These are phyloP conservation scores for Cataglyphis livida DNA, from an alignment of 2,888 invertebrate genomes.

Conservation along the genomic window DNA sequence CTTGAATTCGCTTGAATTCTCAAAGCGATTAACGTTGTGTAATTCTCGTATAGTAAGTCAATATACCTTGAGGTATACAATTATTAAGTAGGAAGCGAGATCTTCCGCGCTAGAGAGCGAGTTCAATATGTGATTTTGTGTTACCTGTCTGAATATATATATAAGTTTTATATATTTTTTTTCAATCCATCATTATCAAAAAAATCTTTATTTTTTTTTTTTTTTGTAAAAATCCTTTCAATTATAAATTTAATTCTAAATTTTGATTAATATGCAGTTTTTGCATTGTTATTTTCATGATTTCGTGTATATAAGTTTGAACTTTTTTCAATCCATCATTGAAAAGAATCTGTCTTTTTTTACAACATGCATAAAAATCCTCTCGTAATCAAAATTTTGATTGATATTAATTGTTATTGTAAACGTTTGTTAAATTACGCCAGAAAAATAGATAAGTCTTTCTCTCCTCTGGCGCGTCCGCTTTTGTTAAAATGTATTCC, in stretches of 20 bases:
- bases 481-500: neutral
- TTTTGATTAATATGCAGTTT: too few species aligned
- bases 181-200: neutral
- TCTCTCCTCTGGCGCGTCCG: neutral
- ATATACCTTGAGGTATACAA: neutral
- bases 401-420: neutral
- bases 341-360: too few species aligned
- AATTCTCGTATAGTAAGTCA: neutral
- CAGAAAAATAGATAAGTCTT: neutral
- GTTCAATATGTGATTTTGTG: neutral
- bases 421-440: neutral
- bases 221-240: too few species aligned
- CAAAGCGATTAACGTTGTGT: neutral
- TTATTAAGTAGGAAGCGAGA: slow-evolving; percentile 25
- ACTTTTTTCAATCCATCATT: too few species aligned
- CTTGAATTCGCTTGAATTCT: slow-evolving; percentile 4
- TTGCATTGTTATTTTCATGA: too few species aligned
- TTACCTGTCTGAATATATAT: neutral
- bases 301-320: too few species aligned
- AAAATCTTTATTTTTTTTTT: neutral
- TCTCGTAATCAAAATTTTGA: too few species aligned
- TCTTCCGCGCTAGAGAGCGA: neutral
- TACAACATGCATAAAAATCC: too few species aligned
- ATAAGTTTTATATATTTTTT: neutral
- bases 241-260: too few species aligned